Evolutionary conservation across 2,113 vertebrate species (phyloP).

Genomic region (Meleagris gallopavo): DNA sequence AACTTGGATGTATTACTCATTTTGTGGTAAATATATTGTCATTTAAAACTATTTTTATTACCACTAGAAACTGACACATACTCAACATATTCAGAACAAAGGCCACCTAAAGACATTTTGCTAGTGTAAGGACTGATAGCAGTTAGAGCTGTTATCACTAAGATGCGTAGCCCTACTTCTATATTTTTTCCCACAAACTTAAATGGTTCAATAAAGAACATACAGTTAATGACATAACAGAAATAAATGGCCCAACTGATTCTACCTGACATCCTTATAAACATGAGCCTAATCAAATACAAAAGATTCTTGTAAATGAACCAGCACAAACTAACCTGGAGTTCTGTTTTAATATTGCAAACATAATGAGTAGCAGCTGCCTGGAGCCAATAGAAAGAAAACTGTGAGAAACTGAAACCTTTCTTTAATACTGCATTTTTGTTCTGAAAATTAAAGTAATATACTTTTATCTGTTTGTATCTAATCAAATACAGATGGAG

Average conservation of each 20-base stretch:
- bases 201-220: neutral
- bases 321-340: slow-evolving; percentile 67
- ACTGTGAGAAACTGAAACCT: slow-evolving; percentile 27
- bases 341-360: slow-evolving; percentile 71
- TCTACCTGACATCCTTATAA: slow-evolving; percentile 48
- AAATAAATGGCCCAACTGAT: neutral
- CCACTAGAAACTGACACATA: neutral
- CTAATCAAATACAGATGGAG: slow-evolving; percentile 66
- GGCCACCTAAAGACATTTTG: neutral
- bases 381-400: slow-evolving; percentile 19
- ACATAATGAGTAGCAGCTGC: slow-evolving; percentile 77
- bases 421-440: slow-evolving; percentile 70
- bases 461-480: slow-evolving; percentile 46
- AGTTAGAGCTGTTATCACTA: neutral
- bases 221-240: neutral
- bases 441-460: slow-evolving; percentile 48
- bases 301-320: slow-evolving; percentile 71
- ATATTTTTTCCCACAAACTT: neutral
- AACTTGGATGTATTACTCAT: neutral
- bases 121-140: neutral
- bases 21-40: neutral
- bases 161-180: neutral
- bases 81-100: neutral
- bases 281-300: slow-evolving; percentile 77
- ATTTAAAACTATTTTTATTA: neutral